phyloP scores from a whole-genome alignment of 2,888 invertebrate genomes.

The Balanococcus diminutus region DNA sequence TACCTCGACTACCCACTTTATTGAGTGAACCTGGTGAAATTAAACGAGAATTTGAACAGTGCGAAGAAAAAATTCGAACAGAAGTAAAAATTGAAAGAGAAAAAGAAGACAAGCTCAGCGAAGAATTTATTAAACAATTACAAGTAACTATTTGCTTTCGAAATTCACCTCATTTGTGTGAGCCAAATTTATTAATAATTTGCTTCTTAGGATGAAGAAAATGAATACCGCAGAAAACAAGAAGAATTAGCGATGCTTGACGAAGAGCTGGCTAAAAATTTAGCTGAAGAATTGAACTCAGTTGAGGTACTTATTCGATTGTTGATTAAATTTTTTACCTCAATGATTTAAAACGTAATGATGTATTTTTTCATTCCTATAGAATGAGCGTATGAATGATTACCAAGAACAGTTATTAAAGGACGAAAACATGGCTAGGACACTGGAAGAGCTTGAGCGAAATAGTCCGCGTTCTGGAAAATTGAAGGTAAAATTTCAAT shows the following conservation, averaged over 20 bases:
- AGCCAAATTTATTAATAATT: not conserved
- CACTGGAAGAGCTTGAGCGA: not conserved
- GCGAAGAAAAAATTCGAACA: not conserved
- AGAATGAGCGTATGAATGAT: not conserved
- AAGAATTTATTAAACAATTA: slow-evolving; percentile 45
- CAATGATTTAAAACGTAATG: not conserved
- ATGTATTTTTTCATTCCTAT: not conserved
- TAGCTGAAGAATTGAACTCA: slow-evolving; percentile 31
- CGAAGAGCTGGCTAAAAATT: slow-evolving; percentile 37
- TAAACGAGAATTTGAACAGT: slow-evolving; percentile 37
- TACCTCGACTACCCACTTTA: not conserved
- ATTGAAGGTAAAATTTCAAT: not conserved
- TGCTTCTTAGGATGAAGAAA: slow-evolving; percentile 17
- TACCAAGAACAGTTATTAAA: not conserved
- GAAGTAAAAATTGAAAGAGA: slow-evolving; percentile 22
- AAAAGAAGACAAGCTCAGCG: slow-evolving; percentile 46
- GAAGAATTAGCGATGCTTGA: slow-evolving; percentile 7
- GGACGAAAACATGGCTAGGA: slow-evolving; percentile 27
- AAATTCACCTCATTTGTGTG: not conserved
- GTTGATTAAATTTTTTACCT: not conserved
- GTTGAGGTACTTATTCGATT: not conserved
- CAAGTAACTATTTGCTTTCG: not conserved
- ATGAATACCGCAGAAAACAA: not conserved
- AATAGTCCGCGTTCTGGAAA: not conserved
- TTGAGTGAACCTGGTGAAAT: slow-evolving; percentile 49